Conservation (phyloP, 2,888 invertebrate species). For the Lasioglossum lativentre region DNA sequence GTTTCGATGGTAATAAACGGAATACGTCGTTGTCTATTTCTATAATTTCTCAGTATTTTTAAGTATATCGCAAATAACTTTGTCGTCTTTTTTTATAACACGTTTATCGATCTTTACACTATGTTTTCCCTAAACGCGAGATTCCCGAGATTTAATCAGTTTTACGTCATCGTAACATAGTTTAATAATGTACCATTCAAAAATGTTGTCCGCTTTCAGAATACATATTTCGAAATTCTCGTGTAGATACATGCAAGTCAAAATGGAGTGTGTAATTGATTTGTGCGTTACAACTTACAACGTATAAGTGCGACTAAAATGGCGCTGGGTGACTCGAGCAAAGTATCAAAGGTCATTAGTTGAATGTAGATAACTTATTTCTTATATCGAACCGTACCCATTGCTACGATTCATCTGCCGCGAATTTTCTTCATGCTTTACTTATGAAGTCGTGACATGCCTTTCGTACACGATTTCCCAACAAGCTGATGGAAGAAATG, state of each 20-base stretch:
- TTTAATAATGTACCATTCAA: background rate
- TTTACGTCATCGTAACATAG: too few species aligned
- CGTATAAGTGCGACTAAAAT: conserved; percentile 72
- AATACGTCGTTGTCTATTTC: background rate
- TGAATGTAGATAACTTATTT: conserved; percentile 54
- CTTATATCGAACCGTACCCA: conserved; percentile 6
- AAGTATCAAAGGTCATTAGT: conserved; percentile 80
- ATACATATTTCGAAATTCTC: background rate
- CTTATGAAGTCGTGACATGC: conserved; percentile 55
- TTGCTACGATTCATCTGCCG: conserved; percentile 32
- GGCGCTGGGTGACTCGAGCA: conserved; percentile 81
- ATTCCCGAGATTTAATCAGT: background rate
- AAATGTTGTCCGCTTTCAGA: background rate
- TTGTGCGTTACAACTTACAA: conserved; percentile 26
- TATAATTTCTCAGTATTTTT: background rate
- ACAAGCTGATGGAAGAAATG: conserved; percentile 72
- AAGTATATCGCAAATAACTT: background rate
- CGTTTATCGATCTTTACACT: too few species aligned
- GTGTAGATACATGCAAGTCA: conserved; percentile 1
- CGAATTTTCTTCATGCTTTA: conserved; percentile 22
- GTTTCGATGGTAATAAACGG: background rate
- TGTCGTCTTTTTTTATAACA: background rate
- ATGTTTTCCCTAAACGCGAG: background rate
- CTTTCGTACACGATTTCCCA: conserved; percentile 23
- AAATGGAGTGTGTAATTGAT: conserved; percentile 38